Base-by-base conservation (phyloP, 2,888 invertebrate genomes). In the Eupithecia centaureata region DNA sequence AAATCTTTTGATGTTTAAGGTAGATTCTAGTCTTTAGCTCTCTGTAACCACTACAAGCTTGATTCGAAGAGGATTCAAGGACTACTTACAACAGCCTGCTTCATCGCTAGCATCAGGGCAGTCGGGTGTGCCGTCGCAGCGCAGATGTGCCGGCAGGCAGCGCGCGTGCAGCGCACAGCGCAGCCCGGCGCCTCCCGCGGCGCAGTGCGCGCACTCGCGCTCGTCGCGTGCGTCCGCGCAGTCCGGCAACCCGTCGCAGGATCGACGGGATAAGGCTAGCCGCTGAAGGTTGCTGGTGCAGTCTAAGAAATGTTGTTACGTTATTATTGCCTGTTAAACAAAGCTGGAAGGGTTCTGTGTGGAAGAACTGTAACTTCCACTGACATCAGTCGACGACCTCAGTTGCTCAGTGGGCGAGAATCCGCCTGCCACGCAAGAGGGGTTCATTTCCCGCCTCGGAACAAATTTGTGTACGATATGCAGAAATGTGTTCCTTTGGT, bases 31-130 rank as follows among this genome's bases (percentile, higher is more conserved):
- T 32, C 32, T 1, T 5, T 8, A 1, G 1, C 32, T 32, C 1
- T 32, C 7, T 0, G 1, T 32, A 32, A 1, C 32, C 10, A 32
- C 32, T n/a, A 32, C 15, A 35, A 35, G 35, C 15, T 35, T 5
- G 4, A n/a, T 18, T 42, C 5, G 10, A 42, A 35, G 35, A 35
- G 15, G 15, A n/a, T 35, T 5, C 5, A 35, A 42, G 18, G 42
- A 18, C 0, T 30, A 95, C 97, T 95, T 90, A 98, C 98, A 90
- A 84, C 98, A 98, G 76, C 96, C 96, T 78, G 96, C 94, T 85
- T 98, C 98, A 79, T 98, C 98, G 73, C 96, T 96, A 35, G 96
- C 97, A 84, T 97, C 97, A 0, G 97, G 96, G 80, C 98, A 98
- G 87, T 98, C 97, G 0, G 94, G 93, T 64, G 95, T 95, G 61